Evolutionary conservation across 2,113 vertebrate genomes (phyloP), one percentile per base, ranked within the genome.

Genomic region (Xerus inauris): DNA sequence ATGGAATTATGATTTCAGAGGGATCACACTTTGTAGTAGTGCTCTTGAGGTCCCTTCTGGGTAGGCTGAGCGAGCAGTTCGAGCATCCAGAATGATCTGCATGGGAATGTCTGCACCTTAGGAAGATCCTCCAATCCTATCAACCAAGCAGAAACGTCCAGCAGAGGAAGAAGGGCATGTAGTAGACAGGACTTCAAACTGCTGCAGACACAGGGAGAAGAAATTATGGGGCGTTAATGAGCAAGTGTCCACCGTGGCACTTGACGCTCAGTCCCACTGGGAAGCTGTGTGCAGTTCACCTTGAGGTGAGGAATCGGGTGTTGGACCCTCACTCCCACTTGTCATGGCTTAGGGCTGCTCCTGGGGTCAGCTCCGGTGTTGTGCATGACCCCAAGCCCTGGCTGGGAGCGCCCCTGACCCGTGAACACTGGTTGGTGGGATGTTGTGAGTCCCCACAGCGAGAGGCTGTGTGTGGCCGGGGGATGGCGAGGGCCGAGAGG

Each of bases 401-500:
- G 14, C 5, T 28, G 14, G 45, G 4, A 6, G 24, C 5, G 20
- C 38, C 57, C 16, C 47, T 9, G 47, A 65, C 38, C 49, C 9
- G 10, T 0, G 35, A 16, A 6, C 5, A 1, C 32, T 17, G 11
- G 17, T 9, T 3, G 65, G 26, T 9, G 6, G 35, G 6, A 22
- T 5, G 6, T 3, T 35, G 6, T 6, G 19, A 24, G 26, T 2
- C 4, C 17, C 59, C 47, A 30, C 57, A 19, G 10, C 6, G 26
- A n/a, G 64, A 40, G 12, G 7, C 64, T 26, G 45, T 85, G 0
- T 1, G 30, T 4, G 65, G 14, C 12, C 12, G 17, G 2, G 13
- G 65, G 35, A 38, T 2, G 3, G 22, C 22, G n/a, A 10, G 11
- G 13, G 26, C 11, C 16, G 26, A 22, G 65, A 47, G 76, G 38